Evolutionary conservation across 2,888 invertebrate species (phyloP).

Genomic region (Rugalucina vietnamica): DNA sequence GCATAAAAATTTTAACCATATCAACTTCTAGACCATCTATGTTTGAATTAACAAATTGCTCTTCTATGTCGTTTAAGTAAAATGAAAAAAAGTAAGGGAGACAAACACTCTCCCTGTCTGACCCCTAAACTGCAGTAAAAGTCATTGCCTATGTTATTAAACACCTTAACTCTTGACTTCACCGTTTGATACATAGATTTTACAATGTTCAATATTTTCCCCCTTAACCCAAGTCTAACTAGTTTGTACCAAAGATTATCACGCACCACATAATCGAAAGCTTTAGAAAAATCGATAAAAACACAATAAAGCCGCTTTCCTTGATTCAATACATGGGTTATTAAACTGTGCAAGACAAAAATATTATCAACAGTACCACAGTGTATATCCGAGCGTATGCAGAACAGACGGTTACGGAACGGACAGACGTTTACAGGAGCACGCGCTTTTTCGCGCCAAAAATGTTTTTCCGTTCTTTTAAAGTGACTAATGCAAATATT

Average conservation of each 20-base stretch:
- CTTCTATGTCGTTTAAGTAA: not conserved
- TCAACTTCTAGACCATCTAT: not conserved
- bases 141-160: not conserved
- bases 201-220: too few species aligned
- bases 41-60: not conserved
- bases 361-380: not conserved
- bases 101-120: not conserved
- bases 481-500: too few species aligned
- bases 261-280: not conserved
- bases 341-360: not conserved
- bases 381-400: too few species aligned
- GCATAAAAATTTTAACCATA: not conserved
- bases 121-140: not conserved
- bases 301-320: not conserved
- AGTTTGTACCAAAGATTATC: not conserved
- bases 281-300: not conserved
- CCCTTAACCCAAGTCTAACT: too few species aligned
- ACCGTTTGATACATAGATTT: not conserved
- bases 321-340: not conserved
- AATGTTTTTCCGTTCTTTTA: too few species aligned
- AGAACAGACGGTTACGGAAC: too few species aligned
- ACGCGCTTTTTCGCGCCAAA: too few species aligned
- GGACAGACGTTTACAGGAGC: too few species aligned
- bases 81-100: not conserved
- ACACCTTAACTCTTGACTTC: not conserved